Conservation (phyloP, 2,888 invertebrate genomes). For the Adelphocoris suturalis region DNA sequence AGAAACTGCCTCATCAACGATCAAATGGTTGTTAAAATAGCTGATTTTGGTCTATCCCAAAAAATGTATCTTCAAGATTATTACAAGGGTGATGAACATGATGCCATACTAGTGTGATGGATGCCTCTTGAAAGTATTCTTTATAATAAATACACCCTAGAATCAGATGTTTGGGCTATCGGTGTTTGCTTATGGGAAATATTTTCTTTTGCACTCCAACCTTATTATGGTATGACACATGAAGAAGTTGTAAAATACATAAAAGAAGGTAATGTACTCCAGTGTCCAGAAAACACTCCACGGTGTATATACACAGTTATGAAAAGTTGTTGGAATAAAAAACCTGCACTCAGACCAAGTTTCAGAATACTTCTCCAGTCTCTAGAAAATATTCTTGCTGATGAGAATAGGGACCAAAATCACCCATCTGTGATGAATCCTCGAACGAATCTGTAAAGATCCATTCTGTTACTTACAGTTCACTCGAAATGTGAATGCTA, state of each 20-base stretch:
- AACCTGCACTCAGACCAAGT: conserved; percentile 90
- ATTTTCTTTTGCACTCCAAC: conserved; percentile 96
- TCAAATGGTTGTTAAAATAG: conserved; percentile 96
- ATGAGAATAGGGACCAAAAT: conserved; percentile 57
- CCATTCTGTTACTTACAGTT: background rate
- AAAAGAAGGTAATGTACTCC: conserved; percentile 94
- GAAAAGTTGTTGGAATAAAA: conserved; percentile 95
- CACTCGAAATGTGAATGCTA: background rate
- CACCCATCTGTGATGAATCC: conserved; percentile 44
- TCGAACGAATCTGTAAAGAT: conserved; percentile 43
- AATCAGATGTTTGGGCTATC: conserved; percentile 98
- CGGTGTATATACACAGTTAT: conserved; percentile 92
- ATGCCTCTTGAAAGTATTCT: conserved; percentile 98
- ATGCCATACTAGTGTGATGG: conserved; percentile 98
- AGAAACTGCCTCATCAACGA: conserved; percentile 97
- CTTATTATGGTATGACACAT: conserved; percentile 98
- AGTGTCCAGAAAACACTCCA: conserved; percentile 94
- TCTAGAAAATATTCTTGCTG: conserved; percentile 83
- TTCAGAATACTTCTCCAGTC: conserved; percentile 91
- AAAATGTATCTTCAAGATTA: conserved; percentile 97
- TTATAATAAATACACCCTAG: conserved; percentile 96
- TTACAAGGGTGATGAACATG: conserved; percentile 96
- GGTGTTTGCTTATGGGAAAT: conserved; percentile 98
- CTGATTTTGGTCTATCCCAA: conserved; percentile 97
- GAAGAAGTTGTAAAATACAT: conserved; percentile 97